phyloP scores from a whole-genome alignment of 1,140 invertebrate genomes.

The Caenorhabditis tropicalis region DNA sequence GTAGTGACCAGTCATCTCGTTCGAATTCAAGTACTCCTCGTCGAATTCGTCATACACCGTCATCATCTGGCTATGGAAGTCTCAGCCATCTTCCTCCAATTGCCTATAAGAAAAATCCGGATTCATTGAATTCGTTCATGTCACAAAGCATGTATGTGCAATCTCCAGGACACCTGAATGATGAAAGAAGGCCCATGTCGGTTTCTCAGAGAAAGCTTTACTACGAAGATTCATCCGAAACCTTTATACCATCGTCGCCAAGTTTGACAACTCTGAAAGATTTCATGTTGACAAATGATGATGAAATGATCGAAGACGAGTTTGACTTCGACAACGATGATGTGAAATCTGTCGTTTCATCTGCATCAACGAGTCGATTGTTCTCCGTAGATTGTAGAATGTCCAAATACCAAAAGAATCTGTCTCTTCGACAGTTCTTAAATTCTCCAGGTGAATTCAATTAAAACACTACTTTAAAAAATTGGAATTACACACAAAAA shows the following conservation, averaged over 20 bases:
- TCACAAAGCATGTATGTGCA: constrained; percentile 28
- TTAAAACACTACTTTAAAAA: too few species aligned
- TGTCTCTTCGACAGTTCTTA: constrained; percentile 11
- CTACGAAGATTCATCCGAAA: constrained; percentile 24
- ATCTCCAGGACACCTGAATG: background rate
- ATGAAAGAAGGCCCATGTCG: background rate
- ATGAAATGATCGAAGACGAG: background rate
- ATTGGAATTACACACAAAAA: too few species aligned
- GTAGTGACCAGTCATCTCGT: constrained; percentile 1
- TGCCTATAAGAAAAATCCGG: background rate
- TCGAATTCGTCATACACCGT: background rate
- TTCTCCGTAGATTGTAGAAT: constrained; percentile 20
- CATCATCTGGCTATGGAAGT: constrained; percentile 32
- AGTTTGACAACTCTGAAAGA: constrained; percentile 26
- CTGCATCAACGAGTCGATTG: constrained; percentile 6
- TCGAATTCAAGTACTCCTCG: constrained; percentile 13
- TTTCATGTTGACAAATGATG: constrained; percentile 18
- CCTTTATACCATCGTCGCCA: constrained; percentile 7
- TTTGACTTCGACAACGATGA: constrained; percentile 18
- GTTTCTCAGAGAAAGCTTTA: constrained; percentile 7
- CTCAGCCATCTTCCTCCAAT: constrained; percentile 12
- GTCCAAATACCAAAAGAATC: constrained; percentile 16
- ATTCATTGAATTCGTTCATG: constrained; percentile 4
- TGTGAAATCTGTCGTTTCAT: constrained; percentile 11
- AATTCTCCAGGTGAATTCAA: background rate